Conservation (phyloP, 2,113 vertebrate species). For the Formicarius rufipectus region DNA sequence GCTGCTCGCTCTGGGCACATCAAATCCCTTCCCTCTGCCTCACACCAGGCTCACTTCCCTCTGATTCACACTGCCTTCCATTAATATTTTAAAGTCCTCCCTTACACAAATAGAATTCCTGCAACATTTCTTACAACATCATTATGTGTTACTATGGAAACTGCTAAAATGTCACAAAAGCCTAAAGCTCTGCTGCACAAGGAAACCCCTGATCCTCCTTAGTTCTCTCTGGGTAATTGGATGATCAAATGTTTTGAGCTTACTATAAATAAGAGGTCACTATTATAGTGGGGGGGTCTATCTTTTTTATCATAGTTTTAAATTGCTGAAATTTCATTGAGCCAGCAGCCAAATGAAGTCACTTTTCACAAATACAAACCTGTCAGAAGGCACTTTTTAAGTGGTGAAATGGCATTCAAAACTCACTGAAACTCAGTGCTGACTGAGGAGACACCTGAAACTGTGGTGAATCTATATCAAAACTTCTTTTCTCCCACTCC, state of each 20-base stretch:
- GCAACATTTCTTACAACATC: constrained; percentile 11
- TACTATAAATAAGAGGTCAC: background rate
- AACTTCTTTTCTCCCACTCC: background rate
- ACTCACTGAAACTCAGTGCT: background rate
- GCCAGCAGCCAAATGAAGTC: background rate
- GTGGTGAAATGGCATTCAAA: background rate
- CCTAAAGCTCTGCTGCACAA: background rate
- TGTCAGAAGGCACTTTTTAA: background rate
- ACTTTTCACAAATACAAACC: background rate
- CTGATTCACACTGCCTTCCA: background rate
- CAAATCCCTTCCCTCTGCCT: background rate
- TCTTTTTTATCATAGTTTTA: background rate
- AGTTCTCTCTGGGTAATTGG: background rate
- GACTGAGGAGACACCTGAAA: background rate
- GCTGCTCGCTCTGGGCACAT: background rate
- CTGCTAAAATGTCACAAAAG: constrained; percentile 36
- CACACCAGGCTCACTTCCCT: background rate
- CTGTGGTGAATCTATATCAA: rapidly evolving
- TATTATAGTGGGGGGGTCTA: background rate
- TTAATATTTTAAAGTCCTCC: constrained; percentile 43
- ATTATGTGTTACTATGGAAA: constrained; percentile 46
- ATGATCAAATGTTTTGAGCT: background rate
- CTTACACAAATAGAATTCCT: constrained; percentile 23
- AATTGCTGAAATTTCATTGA: background rate
- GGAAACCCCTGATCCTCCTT: background rate